These are phyloP conservation scores for Idaea dimidiata DNA, from an alignment of 2,888 invertebrate species.

Conservation along the genomic window DNA sequence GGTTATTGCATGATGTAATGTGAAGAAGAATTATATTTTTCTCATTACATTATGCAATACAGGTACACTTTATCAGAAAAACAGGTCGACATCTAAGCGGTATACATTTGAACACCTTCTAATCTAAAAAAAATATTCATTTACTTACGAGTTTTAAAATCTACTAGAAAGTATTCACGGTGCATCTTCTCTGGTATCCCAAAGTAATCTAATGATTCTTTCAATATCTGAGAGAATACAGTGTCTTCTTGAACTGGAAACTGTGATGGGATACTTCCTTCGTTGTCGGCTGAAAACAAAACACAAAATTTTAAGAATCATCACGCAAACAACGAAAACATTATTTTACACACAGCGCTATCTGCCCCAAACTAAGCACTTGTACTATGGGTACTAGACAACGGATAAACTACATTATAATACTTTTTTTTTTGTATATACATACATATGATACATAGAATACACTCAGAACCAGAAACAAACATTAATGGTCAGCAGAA, in stretches of 20 bases:
- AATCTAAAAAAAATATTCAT: background rate
- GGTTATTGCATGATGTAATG: too few species aligned
- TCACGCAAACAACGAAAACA: background rate
- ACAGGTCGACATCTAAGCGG: background rate
- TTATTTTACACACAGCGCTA: too few species aligned
- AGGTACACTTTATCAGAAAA: background rate
- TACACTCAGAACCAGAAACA: too few species aligned
- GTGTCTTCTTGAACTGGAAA: conserved; percentile 99
- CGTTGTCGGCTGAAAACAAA: conserved; percentile 84
- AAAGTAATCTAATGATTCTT: conserved; percentile 98
- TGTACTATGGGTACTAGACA: too few species aligned
- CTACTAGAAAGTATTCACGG: conserved; percentile 96
- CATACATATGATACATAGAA: too few species aligned
- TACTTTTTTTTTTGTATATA: too few species aligned
- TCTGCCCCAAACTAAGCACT: too few species aligned
- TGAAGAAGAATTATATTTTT: too few species aligned
- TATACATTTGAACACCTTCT: background rate
- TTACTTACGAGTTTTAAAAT: conserved; percentile 96
- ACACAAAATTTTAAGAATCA: background rate
- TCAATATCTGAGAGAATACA: conserved; percentile 95
- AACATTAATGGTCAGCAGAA: too few species aligned
- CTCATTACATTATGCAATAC: too few species aligned
- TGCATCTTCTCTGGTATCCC: conserved; percentile 95
- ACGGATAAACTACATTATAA: too few species aligned
- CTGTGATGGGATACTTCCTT: conserved; percentile 97